These are phyloP conservation scores for Acanthococcus lagerstroemiae DNA, from an alignment of 2,888 invertebrate genomes.

Conservation along the genomic window DNA sequence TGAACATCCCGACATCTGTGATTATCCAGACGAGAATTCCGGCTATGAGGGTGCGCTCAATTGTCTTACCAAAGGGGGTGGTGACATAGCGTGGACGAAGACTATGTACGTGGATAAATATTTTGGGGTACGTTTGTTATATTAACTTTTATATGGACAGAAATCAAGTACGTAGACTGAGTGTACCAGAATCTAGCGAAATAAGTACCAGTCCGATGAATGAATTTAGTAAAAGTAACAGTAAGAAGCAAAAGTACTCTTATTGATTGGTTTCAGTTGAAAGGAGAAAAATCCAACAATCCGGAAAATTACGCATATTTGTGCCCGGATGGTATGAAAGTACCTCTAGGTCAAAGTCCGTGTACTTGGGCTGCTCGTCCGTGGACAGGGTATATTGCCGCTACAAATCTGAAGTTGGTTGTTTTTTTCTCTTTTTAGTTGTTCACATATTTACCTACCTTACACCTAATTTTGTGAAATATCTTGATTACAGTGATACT, in stretches of 20 bases:
- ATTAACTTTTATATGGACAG: not conserved
- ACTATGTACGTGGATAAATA: constrained; percentile 67
- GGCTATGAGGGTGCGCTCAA: constrained; percentile 78
- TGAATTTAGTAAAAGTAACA: too few relatives aligned
- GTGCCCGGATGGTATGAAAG: constrained; percentile 65
- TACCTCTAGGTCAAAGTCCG: constrained; percentile 52
- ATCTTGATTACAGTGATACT: not conserved
- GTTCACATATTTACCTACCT: not conserved
- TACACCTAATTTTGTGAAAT: not conserved
- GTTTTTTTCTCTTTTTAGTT: not conserved
- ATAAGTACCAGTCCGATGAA: too few relatives aligned
- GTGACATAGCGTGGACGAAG: constrained; percentile 79
- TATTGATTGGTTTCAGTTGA: not conserved
- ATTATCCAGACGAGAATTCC: constrained; percentile 72
- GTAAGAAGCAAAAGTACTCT: not conserved
- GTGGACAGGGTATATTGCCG: constrained; percentile 69
- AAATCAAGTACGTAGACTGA: not conserved
- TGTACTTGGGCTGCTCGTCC: constrained; percentile 78
- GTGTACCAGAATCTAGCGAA: not conserved
- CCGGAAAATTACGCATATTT: constrained; percentile 62
- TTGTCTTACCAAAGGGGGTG: constrained; percentile 69
- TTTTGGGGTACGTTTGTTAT: constrained; percentile 51
- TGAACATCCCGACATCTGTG: constrained; percentile 62
- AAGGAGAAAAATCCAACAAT: not conserved
- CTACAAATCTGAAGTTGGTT: constrained; percentile 40